Conservation (phyloP, 2,888 invertebrate genomes). For the Cerastoderma edule region DNA sequence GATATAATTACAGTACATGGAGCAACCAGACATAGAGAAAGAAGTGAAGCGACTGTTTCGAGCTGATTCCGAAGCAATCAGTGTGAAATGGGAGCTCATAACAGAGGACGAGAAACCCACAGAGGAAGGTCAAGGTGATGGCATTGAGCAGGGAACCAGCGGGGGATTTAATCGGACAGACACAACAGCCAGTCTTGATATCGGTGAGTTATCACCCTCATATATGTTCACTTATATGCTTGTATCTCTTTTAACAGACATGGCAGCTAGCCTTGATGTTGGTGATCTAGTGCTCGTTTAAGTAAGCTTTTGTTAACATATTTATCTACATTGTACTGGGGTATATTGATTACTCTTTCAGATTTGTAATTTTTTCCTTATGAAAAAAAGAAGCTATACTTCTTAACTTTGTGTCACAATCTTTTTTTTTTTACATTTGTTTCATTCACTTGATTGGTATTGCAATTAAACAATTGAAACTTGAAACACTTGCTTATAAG, state of each 20-base stretch:
- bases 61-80: slow-evolving; percentile 93
- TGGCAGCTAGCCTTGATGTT: too few species aligned
- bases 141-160: slow-evolving; percentile 36
- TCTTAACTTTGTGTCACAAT: too few species aligned
- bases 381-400: too few species aligned
- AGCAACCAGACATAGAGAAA: slow-evolving; percentile 98
- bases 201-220: slow-evolving; percentile 36
- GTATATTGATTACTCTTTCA: too few species aligned
- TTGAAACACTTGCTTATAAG: too few species aligned
- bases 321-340: too few species aligned
- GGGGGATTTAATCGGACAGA: slow-evolving; percentile 46
- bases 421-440: too few species aligned
- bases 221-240: neutral
- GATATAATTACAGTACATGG: slow-evolving; percentile 90
- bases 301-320: too few species aligned
- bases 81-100: slow-evolving; percentile 82
- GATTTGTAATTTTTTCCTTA: too few species aligned
- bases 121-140: slow-evolving; percentile 54
- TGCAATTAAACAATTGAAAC: too few species aligned
- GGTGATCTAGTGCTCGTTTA: too few species aligned
- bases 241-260: neutral
- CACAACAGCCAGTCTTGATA: slow-evolving; percentile 62
- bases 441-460: too few species aligned
- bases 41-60: slow-evolving; percentile 96
- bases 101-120: slow-evolving; percentile 73